Evolutionary conservation across 2,797 vertebrate species (phyloP).

Genomic region (Psittacula derbiana): DNA sequence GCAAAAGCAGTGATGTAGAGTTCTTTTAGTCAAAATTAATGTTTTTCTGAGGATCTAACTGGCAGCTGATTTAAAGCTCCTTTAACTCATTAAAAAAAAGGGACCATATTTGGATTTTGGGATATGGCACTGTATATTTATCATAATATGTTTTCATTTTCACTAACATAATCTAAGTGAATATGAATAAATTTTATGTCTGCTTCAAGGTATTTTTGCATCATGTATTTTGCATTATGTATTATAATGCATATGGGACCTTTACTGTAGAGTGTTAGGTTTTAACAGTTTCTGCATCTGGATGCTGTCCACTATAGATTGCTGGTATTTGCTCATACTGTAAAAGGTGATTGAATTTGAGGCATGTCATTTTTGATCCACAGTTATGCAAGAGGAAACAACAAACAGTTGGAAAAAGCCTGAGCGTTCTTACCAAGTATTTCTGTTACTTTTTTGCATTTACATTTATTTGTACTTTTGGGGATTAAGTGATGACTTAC

Average conservation of each 20-base stretch:
- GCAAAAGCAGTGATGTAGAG: not conserved
- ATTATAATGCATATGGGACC: not conserved
- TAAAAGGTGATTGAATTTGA: conserved; percentile 23
- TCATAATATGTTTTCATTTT: not conserved
- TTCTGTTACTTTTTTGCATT: conserved; percentile 46
- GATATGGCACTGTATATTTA: not conserved
- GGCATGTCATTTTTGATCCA: conserved; percentile 67
- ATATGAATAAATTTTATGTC: not conserved
- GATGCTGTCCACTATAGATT: not conserved
- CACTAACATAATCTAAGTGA: not conserved
- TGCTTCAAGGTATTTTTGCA: not conserved
- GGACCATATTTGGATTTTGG: not conserved
- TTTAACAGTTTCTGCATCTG: not conserved
- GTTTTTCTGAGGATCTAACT: not conserved
- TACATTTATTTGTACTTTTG: conserved; percentile 25
- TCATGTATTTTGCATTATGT: not conserved
- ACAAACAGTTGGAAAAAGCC: conserved; percentile 65
- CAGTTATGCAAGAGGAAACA: conserved; percentile 71
- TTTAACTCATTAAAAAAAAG: not conserved
- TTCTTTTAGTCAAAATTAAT: not conserved
- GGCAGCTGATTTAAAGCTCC: not conserved
- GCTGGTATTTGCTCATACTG: not conserved
- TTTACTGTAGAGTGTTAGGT: not conserved
- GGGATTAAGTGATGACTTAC: not conserved
- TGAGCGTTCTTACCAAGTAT: conserved; percentile 48